Base-by-base conservation (phyloP, 2,797 vertebrate genomes). In the Oryzias dopingdopingensis region DNA sequence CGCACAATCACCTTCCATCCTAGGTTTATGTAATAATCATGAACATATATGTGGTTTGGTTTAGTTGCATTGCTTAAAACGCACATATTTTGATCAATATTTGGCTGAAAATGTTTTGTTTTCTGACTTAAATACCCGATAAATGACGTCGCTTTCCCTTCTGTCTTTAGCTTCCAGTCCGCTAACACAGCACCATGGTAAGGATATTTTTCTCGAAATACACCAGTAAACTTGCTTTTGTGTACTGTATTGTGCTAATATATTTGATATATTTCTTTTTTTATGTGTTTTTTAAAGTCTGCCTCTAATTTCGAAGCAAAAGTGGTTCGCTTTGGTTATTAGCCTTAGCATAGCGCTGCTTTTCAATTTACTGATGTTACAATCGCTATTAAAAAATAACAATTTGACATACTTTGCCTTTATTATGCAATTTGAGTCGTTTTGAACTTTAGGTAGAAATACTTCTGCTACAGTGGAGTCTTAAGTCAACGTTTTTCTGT, bases 161-260 rank as follows among this genome's bases (percentile, higher is more conserved):
- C 32, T 56, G 17, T 52, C 73, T 42, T 66, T 72, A 90, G 86
- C 76, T 0, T 48, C 42, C 84, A 81, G 88, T 82, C 83, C 59
- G 77, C 83, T 75, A 48, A 85, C 40, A 74, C 70, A 75, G 78
- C 87, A 86, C 20, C 77, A 92, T 92, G 91, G 91, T 92, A 74
- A 90, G 90, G 0, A 15, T 16, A 3, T 5, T 52, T 15, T 12
- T 0, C 6, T 50, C 49, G 15, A n/a, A 24, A 26, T 5, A 1
- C 18, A 13, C 0, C 1, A 0, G 0, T 26, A 16, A 0, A 14
- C 6, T 37, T 37, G 10, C 2, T 3, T 37, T 32, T 37, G 3
- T 37, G 12, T 37, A 3, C 3, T 3, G 32, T 37, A 12, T 37
- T 2, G 32, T 37, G 10, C 32, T 37, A 3, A 12, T 37, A 13